Base-by-base conservation (phyloP, 1,140 invertebrate genomes). In the Druon quercuslanigerum region DNA sequence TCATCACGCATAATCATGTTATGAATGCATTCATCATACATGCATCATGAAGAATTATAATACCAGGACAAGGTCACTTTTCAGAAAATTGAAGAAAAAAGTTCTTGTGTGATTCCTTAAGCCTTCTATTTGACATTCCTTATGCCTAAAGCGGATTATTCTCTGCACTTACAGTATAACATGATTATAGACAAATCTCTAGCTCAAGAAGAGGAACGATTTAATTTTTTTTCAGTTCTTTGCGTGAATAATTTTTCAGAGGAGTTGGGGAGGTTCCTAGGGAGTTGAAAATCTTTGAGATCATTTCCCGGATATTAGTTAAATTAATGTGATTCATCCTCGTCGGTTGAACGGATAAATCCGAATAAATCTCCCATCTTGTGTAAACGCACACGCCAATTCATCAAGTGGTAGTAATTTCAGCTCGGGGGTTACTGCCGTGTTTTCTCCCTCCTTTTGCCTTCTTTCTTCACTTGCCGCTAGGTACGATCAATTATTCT, bases 401-500 rank as follows among this genome's bases (percentile, higher is more conserved):
- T 66, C 60, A 66, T 66, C 60, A 66, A 40, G 3, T 40, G 13
- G 14, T 60, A 66, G 60, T 66, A 66, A 66, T 66, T 66, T 40
- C 57, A 66, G 25, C 57, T 66, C 19, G 17, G 52, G 52, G 52
- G 52, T 54, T 54, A 54, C 52, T 54, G 52, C n/a, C n/a, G 17
- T 54, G 52, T 54, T 54, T 5, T 54, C 16, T 54, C 52, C 17
- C 52, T 19, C n/a, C 17, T 66, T 57, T 66, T 66, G 25, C 57
- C 60, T 66, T 66, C 60, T 66, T 66, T 66, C 60, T 25, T 33
- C 60, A 66, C 60, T 25, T 66, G 60, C 60, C 60, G 60, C 60
- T 66, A 66, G 60, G 60, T 66, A 66, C 60, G 60, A 66, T 66
- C 60, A 66, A 60, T 60, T 60, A 60, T 60, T 60, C 57, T 66